phyloP scores from a whole-genome alignment of 1,140 invertebrate species.

The Leguminivora glycinivorella region DNA sequence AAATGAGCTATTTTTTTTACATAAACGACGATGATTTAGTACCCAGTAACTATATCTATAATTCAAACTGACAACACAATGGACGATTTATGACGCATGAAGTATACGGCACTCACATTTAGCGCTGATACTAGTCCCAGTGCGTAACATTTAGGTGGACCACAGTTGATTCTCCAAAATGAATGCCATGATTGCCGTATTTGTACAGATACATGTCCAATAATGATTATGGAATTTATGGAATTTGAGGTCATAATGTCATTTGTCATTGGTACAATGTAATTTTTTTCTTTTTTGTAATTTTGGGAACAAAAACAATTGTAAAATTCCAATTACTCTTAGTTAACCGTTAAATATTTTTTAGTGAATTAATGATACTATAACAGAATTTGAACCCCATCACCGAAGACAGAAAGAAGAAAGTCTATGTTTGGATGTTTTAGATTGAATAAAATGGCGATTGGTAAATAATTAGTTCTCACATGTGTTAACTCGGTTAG shows the following conservation, averaged over 20 bases:
- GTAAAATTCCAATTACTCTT: background rate
- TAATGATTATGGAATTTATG: background rate
- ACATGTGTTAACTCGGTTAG: conserved; percentile 5
- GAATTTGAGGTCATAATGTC: background rate
- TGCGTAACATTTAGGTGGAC: background rate
- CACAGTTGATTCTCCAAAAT: background rate
- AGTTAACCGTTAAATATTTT: background rate
- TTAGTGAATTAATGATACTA: background rate
- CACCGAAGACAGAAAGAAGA: conserved; percentile 9
- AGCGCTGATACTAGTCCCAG: background rate
- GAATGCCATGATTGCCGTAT: background rate
- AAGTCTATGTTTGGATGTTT: background rate
- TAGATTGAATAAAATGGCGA: background rate
- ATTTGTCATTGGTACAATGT: background rate
- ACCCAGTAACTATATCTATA: background rate
- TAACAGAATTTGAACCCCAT: conserved; percentile 16
- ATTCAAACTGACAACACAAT: conserved; percentile 30
- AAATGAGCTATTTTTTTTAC: background rate
- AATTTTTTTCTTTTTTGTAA: background rate
- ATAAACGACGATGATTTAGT: conserved; percentile 23
- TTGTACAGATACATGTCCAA: background rate
- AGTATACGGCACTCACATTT: conserved; percentile 22
- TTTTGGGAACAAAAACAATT: background rate
- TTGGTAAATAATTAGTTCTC: conserved; percentile 21
- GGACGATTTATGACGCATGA: background rate